Percentiles rank a stretch among this genome's conserved stretches.
Conservation (phyloP, 2,888 invertebrate species). For the Athripsodes cinereus region DNA sequence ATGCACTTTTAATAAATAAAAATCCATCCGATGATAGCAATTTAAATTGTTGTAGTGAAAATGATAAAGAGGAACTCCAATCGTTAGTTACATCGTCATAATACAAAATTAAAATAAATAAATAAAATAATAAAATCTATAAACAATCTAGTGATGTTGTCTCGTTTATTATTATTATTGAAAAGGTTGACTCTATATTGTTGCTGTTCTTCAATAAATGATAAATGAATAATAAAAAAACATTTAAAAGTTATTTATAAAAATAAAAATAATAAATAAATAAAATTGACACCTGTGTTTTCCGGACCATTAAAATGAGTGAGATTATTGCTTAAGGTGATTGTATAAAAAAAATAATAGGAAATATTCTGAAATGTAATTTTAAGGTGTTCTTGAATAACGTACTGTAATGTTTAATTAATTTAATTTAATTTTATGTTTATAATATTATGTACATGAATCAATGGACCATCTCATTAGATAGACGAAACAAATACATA, state of each 20-base stretch:
- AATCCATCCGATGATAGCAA: slow-evolving; percentile 23
- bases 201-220: not conserved
- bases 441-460: not conserved
- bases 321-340: slow-evolving; percentile 11
- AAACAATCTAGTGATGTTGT: too few relatives aligned
- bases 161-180: not conserved
- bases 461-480: not conserved
- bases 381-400: not conserved
- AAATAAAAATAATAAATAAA: too few relatives aligned
- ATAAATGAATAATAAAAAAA: not conserved
- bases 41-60: not conserved
- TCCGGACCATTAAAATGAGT: slow-evolving; percentile 15
- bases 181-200: not conserved
- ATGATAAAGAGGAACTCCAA: slow-evolving; percentile 19
- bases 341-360: not conserved
- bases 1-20: not conserved
- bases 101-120: slow-evolving; percentile 9
- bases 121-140: too few relatives aligned
- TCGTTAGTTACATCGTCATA: slow-evolving; percentile 18
- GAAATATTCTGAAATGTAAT: not conserved
- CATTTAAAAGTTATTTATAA: not conserved
- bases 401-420: too few relatives aligned
- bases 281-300: not conserved
- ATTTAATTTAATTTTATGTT: too few relatives aligned
- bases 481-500: not conserved